Base-by-base conservation (phyloP, 64 coral and sea anemone genomes). In the Dendronephthya gigantea region DNA sequence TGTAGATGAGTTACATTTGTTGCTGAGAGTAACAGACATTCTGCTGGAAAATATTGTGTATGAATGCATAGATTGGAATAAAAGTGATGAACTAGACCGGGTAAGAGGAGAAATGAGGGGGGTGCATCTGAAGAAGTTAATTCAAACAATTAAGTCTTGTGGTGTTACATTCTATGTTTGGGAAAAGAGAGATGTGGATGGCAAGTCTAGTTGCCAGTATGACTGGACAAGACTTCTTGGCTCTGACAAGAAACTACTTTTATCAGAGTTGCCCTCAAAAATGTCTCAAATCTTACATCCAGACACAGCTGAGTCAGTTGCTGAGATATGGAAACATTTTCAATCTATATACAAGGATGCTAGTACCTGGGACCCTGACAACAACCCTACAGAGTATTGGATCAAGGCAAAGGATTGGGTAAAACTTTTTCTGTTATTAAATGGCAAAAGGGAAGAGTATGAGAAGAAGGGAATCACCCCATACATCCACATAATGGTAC, bases 401-500 rank as follows among this genome's bases (percentile, higher is more conserved):
- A 79, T 79, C 22, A 66, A 83, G 15, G 88, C 48, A 31, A 89
- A 89, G 35, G 34, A 89, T 30, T 88, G 68, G 68, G 45, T 81
- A n/a, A 31, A 88, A 8, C 49, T 76, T 37, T 88, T 81, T 43
- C 15, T 35, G 2, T 81, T 65, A 81, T 43, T 88, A 6, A 66
- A 29, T 69, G 52, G 58, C 19, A 58, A 66, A 39, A 40, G 85
- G 30, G 33, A 35, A 7, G 50, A 50, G 56, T 66, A 83, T 72
- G 50, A 83, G 34, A 83, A 33, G 35, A 40, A 29, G 22, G 28
- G 83, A 43, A 39, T 90, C 7, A 90, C 88, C 66, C 83, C 56
- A 35, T 90, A 90, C 30, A 85, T 90, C 82, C 88, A 90, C 51
- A 75, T 84, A 17, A 52, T 90, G 35, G 30, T 83, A 48, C 51